Base-by-base conservation (phyloP, 2,113 vertebrate species). In the Hippocampus abdominalis region DNA sequence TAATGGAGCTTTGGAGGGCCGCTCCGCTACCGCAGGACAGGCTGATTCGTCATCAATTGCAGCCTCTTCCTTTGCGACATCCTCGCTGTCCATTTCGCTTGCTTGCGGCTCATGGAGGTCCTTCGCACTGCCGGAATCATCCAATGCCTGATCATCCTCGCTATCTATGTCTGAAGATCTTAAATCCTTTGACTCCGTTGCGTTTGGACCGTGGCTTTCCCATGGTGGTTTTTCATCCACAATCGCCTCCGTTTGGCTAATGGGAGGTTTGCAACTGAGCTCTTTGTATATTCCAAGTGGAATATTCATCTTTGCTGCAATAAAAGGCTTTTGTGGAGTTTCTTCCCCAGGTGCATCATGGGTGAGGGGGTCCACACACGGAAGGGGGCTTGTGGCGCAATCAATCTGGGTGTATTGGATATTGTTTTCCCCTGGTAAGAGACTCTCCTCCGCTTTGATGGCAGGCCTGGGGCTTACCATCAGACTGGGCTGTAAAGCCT, bases 171-270 rank as follows among this genome's bases (percentile, higher is more conserved):
- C 80, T 0, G 84, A 85, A 36, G 78, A 76, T 0, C 42, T 23
- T 0, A 72, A 75, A 25, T 78, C 67, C 25, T 74, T 71, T 0
- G 57, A 6, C 20, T 66, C 79, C 3, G 27, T 49, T 2, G 3
- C 13, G 27, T 78, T 57, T 27, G 13, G 25, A 0, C 23, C 54
- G 53, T 79, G 71, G 0, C 20, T 72, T 74, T 82, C 73, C 86
- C 81, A 83, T 1, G 88, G 89, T 0, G 86, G 83, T 2, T 81
- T 75, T 70, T 89, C 81, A 0, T 89, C 80, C 61, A 76, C 78
- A 3, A 88, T 89, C 1, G 53, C 64, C 4, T 82, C 73, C 20
- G 66, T 78, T 25, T 27, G 44, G 69, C n/a, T 44, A 0, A 6
- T 54, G 0, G 27, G n/a, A 0, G 39, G 1, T 10, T 10, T 2